Evolutionary conservation across 2,113 vertebrate genomes (phyloP).

Genomic region (Lynx canadensis): DNA sequence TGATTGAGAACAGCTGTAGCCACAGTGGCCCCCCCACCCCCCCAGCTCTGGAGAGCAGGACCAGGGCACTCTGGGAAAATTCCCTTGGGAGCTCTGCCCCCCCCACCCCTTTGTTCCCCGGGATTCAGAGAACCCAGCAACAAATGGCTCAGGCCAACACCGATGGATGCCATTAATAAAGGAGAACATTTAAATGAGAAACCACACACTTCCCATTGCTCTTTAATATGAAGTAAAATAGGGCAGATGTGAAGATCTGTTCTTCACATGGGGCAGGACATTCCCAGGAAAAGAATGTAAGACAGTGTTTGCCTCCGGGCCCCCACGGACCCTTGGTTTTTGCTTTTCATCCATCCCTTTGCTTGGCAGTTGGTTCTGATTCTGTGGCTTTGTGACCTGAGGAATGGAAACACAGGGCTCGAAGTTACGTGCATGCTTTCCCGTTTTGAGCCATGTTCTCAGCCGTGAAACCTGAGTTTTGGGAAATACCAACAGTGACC

Average conservation of each 20-base stretch:
- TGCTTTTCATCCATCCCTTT: neutral
- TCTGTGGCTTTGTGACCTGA: neutral
- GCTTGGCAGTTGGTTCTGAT: neutral
- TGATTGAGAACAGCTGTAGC: neutral
- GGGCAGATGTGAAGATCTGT: neutral
- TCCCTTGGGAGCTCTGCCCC: neutral
- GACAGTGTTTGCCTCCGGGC: neutral
- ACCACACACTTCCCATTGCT: neutral
- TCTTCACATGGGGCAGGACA: neutral
- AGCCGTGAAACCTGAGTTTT: neutral
- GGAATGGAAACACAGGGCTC: neutral
- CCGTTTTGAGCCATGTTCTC: neutral
- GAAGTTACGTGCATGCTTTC: neutral
- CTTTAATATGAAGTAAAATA: neutral
- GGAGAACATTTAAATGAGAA: neutral
- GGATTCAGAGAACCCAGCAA: neutral
- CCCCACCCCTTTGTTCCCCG: neutral
- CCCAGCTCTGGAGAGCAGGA: slow-evolving; percentile 9
- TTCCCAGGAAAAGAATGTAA: neutral
- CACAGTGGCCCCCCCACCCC: neutral
- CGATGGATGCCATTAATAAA: neutral
- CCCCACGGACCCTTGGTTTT: neutral
- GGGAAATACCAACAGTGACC: neutral
- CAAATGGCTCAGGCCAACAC: neutral
- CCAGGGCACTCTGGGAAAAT: neutral